A percentile compares a stretch with the other conserved stretches of the same genome.
phyloP scores from a whole-genome alignment of 2,797 vertebrate genomes.

The Sebastes oblongus region DNA sequence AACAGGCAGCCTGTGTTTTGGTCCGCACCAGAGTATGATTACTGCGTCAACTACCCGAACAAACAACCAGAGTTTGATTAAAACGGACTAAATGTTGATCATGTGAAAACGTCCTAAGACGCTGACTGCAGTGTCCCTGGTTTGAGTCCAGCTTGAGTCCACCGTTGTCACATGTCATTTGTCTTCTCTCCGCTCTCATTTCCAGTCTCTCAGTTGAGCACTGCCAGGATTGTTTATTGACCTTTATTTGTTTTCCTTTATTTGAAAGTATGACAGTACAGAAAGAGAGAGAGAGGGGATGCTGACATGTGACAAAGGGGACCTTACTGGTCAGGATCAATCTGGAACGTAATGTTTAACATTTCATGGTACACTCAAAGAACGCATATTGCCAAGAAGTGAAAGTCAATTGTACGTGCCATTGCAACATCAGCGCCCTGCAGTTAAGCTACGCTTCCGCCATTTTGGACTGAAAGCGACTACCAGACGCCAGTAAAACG shows the following conservation, averaged over 20 bases:
- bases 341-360: neutral
- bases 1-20: no score
- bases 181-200: neutral
- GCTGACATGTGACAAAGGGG: neutral
- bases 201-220: neutral
- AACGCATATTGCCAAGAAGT: no score
- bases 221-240: neutral
- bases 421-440: no score
- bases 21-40: no score
- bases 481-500: no score
- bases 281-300: neutral
- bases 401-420: no score
- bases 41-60: no score
- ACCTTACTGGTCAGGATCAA: neutral
- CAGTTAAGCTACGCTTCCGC: rapidly evolving
- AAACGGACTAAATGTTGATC: no score
- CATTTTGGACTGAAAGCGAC: no score
- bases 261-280: neutral
- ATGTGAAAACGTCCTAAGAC: neutral
- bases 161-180: neutral
- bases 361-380: neutral
- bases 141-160: slow-evolving; percentile 1
- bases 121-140: neutral
- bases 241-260: neutral
- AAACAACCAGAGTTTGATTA: no score